Evolutionary conservation across 2,113 vertebrate genomes (phyloP).

Genomic region (Philantomba maxwellii): DNA sequence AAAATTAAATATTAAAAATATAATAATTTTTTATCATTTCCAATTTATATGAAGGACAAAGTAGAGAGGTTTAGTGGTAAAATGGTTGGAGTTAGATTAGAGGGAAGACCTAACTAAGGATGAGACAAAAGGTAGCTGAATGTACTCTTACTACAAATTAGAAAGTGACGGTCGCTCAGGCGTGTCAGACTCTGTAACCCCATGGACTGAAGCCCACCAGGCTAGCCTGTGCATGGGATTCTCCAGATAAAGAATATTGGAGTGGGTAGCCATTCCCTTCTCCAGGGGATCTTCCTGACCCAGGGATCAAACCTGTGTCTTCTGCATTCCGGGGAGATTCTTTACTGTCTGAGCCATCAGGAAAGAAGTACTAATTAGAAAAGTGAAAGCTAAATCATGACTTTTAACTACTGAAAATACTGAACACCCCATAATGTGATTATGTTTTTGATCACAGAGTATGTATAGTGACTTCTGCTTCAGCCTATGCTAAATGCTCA

Average conservation of each 20-base stretch:
- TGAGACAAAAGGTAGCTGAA: neutral
- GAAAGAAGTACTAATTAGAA: neutral
- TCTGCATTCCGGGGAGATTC: neutral
- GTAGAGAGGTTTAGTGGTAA: neutral
- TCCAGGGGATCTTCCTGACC: neutral
- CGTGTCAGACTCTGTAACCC: neutral
- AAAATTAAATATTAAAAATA: constrained; percentile 20
- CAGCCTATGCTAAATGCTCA: neutral
- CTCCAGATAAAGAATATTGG: neutral
- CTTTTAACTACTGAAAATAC: neutral
- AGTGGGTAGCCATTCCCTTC: neutral
- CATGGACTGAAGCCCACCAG: neutral
- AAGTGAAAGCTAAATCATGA: neutral
- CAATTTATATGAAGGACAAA: neutral
- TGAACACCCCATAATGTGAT: neutral
- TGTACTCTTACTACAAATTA: neutral
- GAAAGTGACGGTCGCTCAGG: neutral
- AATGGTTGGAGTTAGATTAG: neutral
- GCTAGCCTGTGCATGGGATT: neutral
- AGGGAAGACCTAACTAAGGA: neutral
- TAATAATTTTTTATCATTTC: neutral
- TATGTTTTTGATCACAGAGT: neutral
- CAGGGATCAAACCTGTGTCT: neutral
- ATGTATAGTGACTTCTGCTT: neutral
- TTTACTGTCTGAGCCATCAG: neutral